Evolutionary conservation across 2,797 vertebrate genomes (phyloP), one percentile per base, ranked within the genome.

Genomic region (Molossus alvarezi): DNA sequence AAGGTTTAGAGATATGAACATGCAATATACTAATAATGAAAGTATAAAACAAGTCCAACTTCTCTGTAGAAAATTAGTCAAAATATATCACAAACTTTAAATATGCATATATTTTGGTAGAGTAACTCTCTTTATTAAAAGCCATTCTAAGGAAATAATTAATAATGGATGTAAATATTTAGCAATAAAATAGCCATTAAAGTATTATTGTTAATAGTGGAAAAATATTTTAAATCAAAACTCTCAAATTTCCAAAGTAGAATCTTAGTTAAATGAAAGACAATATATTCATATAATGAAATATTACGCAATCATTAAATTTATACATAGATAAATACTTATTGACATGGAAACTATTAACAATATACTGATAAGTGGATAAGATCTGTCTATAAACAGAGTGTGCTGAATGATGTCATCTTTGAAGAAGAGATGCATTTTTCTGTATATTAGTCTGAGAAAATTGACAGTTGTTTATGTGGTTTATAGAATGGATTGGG

Each of bases 31-130:
- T 53, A 60, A 23, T 67, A 33, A 13, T 65, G 25, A 91, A 23
- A 73, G 0, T 75, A n/a, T 18, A 29, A 90, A 80, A 20, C 17
- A 67, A 72, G 27, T 72, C 14, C n/a, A 90, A 29, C 60, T 73
- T 88, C 88, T 85, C 9, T 58, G 8, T 58, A 85, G 14, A 71
- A 58, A 88, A 64, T 58, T 91, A 37, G 15, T 67, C 53, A 81
- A 81, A 94, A 86, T 91, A 69, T 72, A 45, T 51, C 69, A 88
- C 6, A 93, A 60, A 82, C 1, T 64, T 86, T 88, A 33, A 85
- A 37, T 45, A 62, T n/a, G n/a, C n/a, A 82, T 62, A 14, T 69
- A 41, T 83, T 93, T 84, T 58, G 25, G 6, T 55, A 86, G 3
- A n/a, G 4, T 84, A 62, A 69, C 23, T 29, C 20, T 60, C 11